phyloP scores from a whole-genome alignment of 2,888 invertebrate species.

The Macrosoma leucophasiata region DNA sequence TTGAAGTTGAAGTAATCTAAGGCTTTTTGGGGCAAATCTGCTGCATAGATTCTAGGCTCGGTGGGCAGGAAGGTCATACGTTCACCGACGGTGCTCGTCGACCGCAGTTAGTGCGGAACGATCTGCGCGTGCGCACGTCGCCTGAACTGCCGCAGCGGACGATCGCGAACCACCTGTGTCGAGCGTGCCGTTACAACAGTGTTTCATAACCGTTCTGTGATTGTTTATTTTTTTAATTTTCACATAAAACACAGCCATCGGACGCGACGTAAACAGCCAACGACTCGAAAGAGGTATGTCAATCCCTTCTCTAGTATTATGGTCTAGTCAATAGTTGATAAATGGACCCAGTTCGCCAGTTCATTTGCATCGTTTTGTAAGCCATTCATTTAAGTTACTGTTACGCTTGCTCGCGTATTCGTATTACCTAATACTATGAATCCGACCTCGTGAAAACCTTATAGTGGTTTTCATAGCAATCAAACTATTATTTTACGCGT shows the following conservation, averaged over 20 bases:
- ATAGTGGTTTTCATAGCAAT: too few relatives aligned
- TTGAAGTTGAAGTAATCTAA: too few relatives aligned
- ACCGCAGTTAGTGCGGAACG: slow-evolving; percentile 63
- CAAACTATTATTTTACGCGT: too few relatives aligned
- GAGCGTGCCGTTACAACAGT: slow-evolving; percentile 62
- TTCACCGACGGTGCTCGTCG: slow-evolving; percentile 44
- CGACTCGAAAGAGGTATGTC: slow-evolving; percentile 61
- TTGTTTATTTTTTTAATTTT: slow-evolving; percentile 52
- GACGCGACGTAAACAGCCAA: slow-evolving; percentile 38
- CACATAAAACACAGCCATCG: slow-evolving; percentile 32
- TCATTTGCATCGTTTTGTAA: slow-evolving; percentile 60
- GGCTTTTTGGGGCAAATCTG: slow-evolving; percentile 40
- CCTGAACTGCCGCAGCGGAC: slow-evolving; percentile 33
- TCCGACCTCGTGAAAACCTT: slow-evolving; percentile 42
- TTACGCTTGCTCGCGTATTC: slow-evolving; percentile 49
- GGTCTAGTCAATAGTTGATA: slow-evolving; percentile 45
- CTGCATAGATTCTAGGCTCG: slow-evolving; percentile 52
- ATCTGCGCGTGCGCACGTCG: slow-evolving; percentile 57
- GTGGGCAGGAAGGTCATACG: slow-evolving; percentile 71
- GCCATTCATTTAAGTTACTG: slow-evolving; percentile 56
- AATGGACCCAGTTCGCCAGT: slow-evolving; percentile 39
- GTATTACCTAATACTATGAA: slow-evolving; percentile 54
- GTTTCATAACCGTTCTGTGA: slow-evolving; percentile 54
- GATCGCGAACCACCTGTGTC: slow-evolving; percentile 56
- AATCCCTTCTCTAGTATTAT: slow-evolving; percentile 35